These are phyloP conservation scores for Norana najaformis DNA, from an alignment of 2,888 invertebrate species.

Conservation along the genomic window DNA sequence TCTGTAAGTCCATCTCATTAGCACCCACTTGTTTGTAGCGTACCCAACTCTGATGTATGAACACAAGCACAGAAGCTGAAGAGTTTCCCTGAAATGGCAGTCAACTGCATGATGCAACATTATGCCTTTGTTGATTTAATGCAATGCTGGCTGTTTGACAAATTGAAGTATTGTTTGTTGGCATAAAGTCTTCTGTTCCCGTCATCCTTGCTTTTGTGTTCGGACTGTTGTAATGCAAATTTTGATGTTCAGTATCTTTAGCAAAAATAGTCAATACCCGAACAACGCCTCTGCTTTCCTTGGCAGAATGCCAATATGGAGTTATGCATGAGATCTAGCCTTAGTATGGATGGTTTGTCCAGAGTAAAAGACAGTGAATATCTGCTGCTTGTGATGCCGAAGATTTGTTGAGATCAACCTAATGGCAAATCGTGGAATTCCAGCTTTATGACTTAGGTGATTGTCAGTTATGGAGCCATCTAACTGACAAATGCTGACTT, in stretches of 20 bases:
- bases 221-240: background rate
- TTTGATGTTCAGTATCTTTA: background rate
- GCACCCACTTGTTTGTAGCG: background rate
- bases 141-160: background rate
- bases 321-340: background rate
- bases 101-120: background rate
- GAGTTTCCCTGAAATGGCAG: background rate
- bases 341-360: background rate
- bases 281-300: background rate
- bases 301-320: conserved; percentile 4
- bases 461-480: background rate
- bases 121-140: background rate
- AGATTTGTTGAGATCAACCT: background rate
- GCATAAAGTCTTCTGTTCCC: no score
- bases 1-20: background rate
- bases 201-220: no score
- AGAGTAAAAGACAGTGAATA: background rate
- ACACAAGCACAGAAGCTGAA: background rate
- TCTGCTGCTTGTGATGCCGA: background rate
- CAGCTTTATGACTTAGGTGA: background rate
- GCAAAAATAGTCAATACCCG: background rate
- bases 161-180: background rate
- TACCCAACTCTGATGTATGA: no score
- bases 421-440: background rate
- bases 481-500: background rate